Evolutionary conservation across 2,113 vertebrate species (phyloP).

Genomic region (Setophaga kirtlandii): DNA sequence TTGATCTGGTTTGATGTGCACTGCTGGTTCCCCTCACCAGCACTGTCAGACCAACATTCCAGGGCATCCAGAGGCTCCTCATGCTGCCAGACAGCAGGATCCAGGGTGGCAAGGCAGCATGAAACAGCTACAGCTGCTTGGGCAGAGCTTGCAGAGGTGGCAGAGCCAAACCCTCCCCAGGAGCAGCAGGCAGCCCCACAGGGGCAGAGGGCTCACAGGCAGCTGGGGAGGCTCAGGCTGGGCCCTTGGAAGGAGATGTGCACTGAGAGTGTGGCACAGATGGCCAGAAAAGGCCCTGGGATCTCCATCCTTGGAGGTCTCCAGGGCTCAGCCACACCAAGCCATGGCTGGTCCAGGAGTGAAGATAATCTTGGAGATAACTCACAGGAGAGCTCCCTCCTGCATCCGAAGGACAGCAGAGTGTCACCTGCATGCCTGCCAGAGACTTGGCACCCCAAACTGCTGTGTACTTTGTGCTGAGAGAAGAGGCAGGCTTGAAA

Average conservation of each 20-base stretch:
- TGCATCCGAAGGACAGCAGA: background rate
- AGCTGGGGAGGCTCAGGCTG: background rate
- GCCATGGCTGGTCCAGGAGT: background rate
- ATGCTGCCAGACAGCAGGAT: background rate
- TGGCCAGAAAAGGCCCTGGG: rapidly evolving
- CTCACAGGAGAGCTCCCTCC: background rate
- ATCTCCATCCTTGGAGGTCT: background rate
- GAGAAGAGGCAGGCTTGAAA: constrained; percentile 8
- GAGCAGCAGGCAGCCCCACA: background rate
- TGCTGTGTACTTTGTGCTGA: background rate
- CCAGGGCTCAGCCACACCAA: background rate
- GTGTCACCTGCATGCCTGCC: background rate
- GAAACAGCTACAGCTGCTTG: background rate
- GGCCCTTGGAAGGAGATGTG: background rate
- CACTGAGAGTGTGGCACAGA: no score
- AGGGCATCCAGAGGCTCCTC: background rate
- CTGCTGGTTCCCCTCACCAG: background rate
- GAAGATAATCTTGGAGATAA: background rate
- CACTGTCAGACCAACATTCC: background rate
- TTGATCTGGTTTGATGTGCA: background rate
- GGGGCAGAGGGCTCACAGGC: background rate
- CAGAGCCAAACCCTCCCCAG: background rate
- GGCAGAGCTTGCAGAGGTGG: background rate
- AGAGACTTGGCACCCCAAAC: background rate
- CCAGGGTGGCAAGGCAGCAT: background rate